Base-by-base conservation (phyloP, 2,797 vertebrate species). In the Enteromius afrohamiltoni region DNA sequence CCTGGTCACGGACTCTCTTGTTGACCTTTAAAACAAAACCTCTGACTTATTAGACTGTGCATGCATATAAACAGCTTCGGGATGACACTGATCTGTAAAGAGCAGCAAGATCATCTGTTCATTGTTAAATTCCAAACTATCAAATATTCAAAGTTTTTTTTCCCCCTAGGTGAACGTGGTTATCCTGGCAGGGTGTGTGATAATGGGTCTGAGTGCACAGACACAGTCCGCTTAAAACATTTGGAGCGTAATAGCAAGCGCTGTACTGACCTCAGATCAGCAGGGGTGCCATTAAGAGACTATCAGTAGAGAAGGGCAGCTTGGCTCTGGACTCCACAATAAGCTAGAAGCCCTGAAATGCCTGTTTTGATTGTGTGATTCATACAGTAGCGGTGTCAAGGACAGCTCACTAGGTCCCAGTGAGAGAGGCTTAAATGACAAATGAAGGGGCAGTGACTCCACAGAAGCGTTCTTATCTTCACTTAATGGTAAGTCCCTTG, bases 201-300 rank as follows among this genome's bases (percentile, higher is more conserved):
- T 77, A 85, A 85, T 69, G 64, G 79, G 21, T 55, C 11, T 47
- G 10, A 83, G 21, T 53, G 49, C 60, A 80, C 10, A 7, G 23
- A 49, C 84, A n/a, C 60, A 70, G 74, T 65, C 53, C n/a, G 62
- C 47, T 75, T 74, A 34, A 77, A 77, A 51, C 64, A 77, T 77
- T 73, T 68, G 64, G 10, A 51, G 53, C 21, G 19, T 55, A 4
- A 17, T 17, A 75, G 77, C 45, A 69, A 74, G 76, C 34, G 47
- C 81, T 65, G 19, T 60, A 75, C 82, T 88, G 86, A 84, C 82
- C 82, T 74, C 76, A 69, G 26, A 87, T 75, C 84, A 87, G 64
- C 49, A 62, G 65, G 51, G 75, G 42, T 77, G 79, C 77, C 76
- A 71, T 83, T 74, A 86, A 79, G 45, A 58, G 80, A 85, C 67